phyloP scores from a whole-genome alignment of 2,113 vertebrate species.

The Spermophilus dauricus region DNA sequence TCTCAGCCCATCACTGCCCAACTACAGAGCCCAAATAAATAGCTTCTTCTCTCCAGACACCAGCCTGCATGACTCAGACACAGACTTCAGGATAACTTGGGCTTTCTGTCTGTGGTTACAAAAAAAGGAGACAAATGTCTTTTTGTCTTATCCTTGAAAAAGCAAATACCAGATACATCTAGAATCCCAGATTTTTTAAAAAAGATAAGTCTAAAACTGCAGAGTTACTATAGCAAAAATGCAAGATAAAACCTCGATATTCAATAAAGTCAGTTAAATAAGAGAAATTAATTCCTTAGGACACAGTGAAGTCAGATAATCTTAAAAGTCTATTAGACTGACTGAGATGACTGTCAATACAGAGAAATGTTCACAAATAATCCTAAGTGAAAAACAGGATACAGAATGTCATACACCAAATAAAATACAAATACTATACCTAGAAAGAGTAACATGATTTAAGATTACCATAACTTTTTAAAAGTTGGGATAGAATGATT shows the following conservation, averaged over 20 bases:
- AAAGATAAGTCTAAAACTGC: background rate
- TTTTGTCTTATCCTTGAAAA: slow-evolving; percentile 36
- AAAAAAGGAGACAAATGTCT: background rate
- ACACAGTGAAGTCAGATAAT: background rate
- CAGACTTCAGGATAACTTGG: background rate
- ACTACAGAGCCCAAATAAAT: background rate
- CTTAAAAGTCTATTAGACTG: background rate
- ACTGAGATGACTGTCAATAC: background rate
- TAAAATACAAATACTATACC: background rate
- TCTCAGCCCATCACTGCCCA: background rate
- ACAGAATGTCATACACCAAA: background rate
- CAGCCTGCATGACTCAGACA: background rate
- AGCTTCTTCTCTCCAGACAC: background rate
- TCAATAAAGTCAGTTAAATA: background rate
- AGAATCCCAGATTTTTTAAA: background rate
- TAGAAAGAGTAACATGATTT: background rate
- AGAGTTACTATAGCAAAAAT: background rate
- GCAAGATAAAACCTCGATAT: background rate
- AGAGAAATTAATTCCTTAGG: background rate
- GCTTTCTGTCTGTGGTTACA: background rate
- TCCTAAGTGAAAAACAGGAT: background rate
- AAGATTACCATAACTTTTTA: background rate
- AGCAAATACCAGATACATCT: background rate
- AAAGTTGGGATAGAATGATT: slow-evolving; percentile 6
- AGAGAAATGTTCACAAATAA: background rate